Evolutionary conservation across 2,113 vertebrate genomes (phyloP), one percentile per base, ranked within the genome.

Genomic region (Hemichromis elongatus): DNA sequence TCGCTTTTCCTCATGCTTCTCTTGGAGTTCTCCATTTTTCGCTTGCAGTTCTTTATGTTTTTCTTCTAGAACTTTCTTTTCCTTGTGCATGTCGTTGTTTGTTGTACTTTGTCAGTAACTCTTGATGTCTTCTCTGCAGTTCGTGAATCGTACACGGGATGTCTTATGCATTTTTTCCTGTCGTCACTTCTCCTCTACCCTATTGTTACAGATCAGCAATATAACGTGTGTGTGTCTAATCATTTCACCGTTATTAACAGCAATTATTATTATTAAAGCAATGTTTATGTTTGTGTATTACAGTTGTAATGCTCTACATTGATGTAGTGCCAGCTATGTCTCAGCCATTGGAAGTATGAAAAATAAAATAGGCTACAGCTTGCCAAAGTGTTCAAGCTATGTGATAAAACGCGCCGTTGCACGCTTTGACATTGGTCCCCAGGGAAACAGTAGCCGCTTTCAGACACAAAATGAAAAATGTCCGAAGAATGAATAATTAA

Each of bases 341-440:
- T 63, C 59, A 63, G 30, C 59, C 30, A 63, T n/a, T n/a, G 59
- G 59, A 35, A n/a, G 30, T 63, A 63, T 63, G 18, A 2, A 63
- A 21, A 63, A 21, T 63, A 37, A 63, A 63, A 63, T 37, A 52
- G 37, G 79, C 66, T 59, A 80, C 88, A 79, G 84, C 73, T 79
- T 59, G 37, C 28, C 21, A 63, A 85, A 86, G 77, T 4, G 7
- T 84, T 83, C 9, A 10, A 50, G 84, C 84, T 61, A 78, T 13
- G 33, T 30, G 30, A 66, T 55, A 54, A 79, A 54, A 80, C 83
- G 84, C 89, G 86, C 83, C 66, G 66, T 50, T 35, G 78, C 85
- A 86, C 77, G n/a, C 73, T 63, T 56, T 26, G 45, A 78, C 4
- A 3, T 55, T 12, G 57, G 70, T 89, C 68, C 26, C 84, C 18